phyloP scores from a whole-genome alignment of 2,113 vertebrate genomes.

The Chrysemys picta region DNA sequence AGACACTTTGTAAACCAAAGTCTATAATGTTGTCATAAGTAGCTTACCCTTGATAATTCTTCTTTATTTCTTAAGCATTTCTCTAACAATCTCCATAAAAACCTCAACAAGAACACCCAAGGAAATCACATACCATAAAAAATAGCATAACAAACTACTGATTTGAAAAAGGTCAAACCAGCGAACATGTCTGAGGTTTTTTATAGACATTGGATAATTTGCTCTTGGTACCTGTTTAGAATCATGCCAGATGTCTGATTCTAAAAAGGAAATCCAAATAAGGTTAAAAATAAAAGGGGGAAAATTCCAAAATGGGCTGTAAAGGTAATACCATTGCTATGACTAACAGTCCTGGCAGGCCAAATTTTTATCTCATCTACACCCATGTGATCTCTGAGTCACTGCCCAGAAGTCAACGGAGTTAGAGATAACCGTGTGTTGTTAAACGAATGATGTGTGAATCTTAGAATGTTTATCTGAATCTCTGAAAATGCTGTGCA shows the following conservation, averaged over 20 bases:
- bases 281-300: background rate
- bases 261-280: background rate
- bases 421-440: background rate
- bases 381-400: background rate
- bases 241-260: background rate
- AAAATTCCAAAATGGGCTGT: background rate
- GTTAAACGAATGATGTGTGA: background rate
- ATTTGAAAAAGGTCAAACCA: background rate
- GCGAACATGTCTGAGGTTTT: background rate
- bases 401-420: background rate
- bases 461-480: too few species aligned
- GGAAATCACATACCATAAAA: background rate
- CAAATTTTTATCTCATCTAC: background rate
- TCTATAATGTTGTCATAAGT: background rate
- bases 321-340: background rate
- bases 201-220: background rate
- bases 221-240: background rate
- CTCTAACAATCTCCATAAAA: background rate
- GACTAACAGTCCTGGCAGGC: background rate
- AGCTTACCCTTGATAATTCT: background rate
- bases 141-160: background rate
- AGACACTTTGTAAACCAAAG: background rate
- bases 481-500: background rate
- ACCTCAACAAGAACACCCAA: background rate
- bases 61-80: background rate